Evolutionary conservation across 2,113 vertebrate genomes (phyloP), one percentile per base, ranked within the genome.

Genomic region (Leptobrachium leishanense): DNA sequence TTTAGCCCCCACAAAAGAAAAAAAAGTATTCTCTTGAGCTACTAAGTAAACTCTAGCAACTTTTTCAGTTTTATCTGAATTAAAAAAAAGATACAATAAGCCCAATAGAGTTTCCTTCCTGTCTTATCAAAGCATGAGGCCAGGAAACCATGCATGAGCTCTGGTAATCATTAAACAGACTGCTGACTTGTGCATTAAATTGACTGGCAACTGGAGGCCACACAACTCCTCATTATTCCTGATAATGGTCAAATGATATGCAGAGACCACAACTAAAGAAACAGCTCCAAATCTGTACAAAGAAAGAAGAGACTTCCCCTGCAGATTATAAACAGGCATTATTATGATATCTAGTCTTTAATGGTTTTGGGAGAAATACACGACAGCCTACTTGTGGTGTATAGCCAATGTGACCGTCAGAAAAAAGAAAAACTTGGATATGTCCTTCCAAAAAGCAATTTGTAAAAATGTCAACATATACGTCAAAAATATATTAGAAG

Each of bases 101-200:
- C 20, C 39, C 43, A 10, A 41, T 59, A 44, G 62, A 10, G 62
- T 20, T 42, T 59, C 50, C 43, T 66, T 68, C 41, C 46, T 15
- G 50, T 5, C n/a, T 43, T 80, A 80, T 80, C 70, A 74, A 40
- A 67, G 63, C 2, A 20, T 12, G 12, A 59, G 6, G 20, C 40
- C 55, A 64, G 5, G 1, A 75, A 72, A 4, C 20, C 39, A n/a
- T 84, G 40, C 31, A 1, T 20, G 8, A 7, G 44, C 2, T 68
- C 68, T 73, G 77, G 71, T 31, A 55, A 74, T 73, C 74, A 63
- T 54, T 74, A 74, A 80, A 74, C 41, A 43, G 40, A 67, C 72
- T 57, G 42, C 41, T 67, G 63, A 79, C 62, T 46, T 66, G 59
- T 63, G 77, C 72, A 50, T 40, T 53, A 68, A 74, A 43, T 44